Evolutionary conservation across 1,140 invertebrate species (phyloP), one percentile per base, ranked within the genome.

Genomic region (Temnothorax curvispinosus): DNA sequence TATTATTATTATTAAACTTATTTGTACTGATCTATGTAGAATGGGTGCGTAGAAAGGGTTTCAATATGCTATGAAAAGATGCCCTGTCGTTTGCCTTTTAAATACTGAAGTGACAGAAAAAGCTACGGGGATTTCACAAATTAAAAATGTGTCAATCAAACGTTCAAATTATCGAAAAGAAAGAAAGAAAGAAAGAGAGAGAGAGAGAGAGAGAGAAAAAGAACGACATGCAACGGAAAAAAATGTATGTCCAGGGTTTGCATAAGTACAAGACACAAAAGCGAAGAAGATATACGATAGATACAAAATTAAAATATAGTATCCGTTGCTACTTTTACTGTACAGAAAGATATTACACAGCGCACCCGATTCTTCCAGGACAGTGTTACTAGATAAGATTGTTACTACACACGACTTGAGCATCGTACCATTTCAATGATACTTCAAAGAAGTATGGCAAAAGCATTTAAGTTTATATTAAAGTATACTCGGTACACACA

Each of bases 1-100:
- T 75, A 84, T 75, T 84, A 75, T 81, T 44, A 67, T 60, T 87
- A 52, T 88, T 91, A 88, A 85, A 87, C 90, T 91, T 92, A 91
- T 92, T 92, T 92, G 91, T 92, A 92, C 91, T 92, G 89, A 87
- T 92, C 91, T 92, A 90, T 89, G 56, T 35, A 89, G 91, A 92
- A 89, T 60, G 88, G 90, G 82, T 89, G 90, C 90, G 86, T 86
- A 78, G 65, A 64, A 91, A 88, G 47, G 35, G 76, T 84, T 38
- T 77, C 41, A 1, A 56, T 76, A 89, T 44, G 35, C 54, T 88
- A 78, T 6, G 35, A 64, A 54, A 32, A 32, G 52, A 88, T 47
- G 32, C 32, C 50, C 11, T 15, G 50, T 52, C 7, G 21, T 87
- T 65, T 52, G 54, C 32, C 35, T 15, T 52, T 56, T 32, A 60